phyloP scores from a whole-genome alignment of 2,888 invertebrate genomes.

The Eulithis prunata region DNA sequence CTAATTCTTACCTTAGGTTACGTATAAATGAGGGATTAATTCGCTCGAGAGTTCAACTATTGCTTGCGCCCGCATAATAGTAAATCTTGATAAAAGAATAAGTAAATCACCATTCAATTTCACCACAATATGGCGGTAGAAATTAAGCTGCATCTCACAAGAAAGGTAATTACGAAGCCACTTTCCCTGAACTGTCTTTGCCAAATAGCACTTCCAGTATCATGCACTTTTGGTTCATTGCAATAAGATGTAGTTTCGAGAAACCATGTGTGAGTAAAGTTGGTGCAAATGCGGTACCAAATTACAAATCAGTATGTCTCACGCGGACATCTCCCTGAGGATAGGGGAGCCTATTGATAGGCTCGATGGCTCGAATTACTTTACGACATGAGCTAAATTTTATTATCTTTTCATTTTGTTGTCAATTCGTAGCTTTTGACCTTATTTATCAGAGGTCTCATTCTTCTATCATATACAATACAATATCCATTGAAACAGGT shows the following conservation, averaged over 20 bases:
- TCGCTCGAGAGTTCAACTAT: neutral
- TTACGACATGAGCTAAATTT: conserved; percentile 40
- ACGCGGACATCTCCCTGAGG: conserved; percentile 43
- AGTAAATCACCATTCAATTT: conserved; percentile 32
- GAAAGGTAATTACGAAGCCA: conserved; percentile 39
- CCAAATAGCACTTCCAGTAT: conserved; percentile 9
- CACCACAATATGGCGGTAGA: conserved; percentile 24
- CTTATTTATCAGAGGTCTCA: neutral
- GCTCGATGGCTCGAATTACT: conserved; percentile 42
- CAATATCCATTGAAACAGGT: too few relatives aligned
- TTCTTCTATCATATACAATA: too few relatives aligned
- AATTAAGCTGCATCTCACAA: conserved; percentile 34
- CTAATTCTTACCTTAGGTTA: too few relatives aligned
- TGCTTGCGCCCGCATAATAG: neutral
- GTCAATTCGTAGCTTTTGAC: conserved; percentile 1
- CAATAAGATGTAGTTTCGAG: conserved; percentile 21
- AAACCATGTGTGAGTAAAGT: conserved; percentile 13
- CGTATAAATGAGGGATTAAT: too few relatives aligned
- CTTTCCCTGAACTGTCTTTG: conserved; percentile 33
- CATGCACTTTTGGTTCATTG: neutral
- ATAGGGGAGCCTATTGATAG: conserved; percentile 49
- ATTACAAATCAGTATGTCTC: conserved; percentile 54
- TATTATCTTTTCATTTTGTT: conserved; percentile 43
- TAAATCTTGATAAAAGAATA: conserved; percentile 22
- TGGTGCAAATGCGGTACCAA: conserved; percentile 42